Evolutionary conservation across 2,888 invertebrate genomes (phyloP).

Genomic region (Agrilus cyanescens): DNA sequence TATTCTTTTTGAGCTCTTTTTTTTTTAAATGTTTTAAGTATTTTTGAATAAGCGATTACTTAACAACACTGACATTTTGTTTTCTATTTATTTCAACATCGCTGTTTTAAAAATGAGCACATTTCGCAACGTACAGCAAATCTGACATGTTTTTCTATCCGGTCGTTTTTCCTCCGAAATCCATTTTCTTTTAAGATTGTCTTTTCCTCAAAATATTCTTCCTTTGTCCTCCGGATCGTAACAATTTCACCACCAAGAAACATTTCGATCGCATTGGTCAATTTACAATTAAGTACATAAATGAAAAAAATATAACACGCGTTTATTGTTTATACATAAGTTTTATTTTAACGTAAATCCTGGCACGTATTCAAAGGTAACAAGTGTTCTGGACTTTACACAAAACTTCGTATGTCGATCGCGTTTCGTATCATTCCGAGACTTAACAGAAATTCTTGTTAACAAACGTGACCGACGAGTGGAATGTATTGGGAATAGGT

Average conservation of each 20-base stretch:
- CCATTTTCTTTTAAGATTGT: no score
- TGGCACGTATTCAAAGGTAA: background rate
- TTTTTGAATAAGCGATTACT: no score
- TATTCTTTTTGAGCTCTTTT: no score
- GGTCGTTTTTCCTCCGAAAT: no score
- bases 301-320: background rate
- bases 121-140: conserved; percentile 27
- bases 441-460: no score
- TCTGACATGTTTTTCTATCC: conserved; percentile 29
- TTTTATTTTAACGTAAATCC: background rate
- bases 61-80: no score
- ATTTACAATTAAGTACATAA: background rate
- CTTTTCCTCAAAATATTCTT: conserved; percentile 11
- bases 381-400: background rate
- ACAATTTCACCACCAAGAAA: conserved; percentile 31
- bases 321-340: background rate
- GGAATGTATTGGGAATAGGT: no score
- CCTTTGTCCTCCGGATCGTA: conserved; percentile 18
- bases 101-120: background rate
- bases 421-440: no score
- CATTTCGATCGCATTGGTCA: conserved; percentile 21
- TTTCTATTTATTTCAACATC: no score
- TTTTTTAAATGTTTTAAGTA: no score
- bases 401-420: background rate
- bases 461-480: no score